Percentiles rank a stretch among this genome's conserved stretches.
Conservation (phyloP, 2,113 vertebrate species). For the Petroica traversi region DNA sequence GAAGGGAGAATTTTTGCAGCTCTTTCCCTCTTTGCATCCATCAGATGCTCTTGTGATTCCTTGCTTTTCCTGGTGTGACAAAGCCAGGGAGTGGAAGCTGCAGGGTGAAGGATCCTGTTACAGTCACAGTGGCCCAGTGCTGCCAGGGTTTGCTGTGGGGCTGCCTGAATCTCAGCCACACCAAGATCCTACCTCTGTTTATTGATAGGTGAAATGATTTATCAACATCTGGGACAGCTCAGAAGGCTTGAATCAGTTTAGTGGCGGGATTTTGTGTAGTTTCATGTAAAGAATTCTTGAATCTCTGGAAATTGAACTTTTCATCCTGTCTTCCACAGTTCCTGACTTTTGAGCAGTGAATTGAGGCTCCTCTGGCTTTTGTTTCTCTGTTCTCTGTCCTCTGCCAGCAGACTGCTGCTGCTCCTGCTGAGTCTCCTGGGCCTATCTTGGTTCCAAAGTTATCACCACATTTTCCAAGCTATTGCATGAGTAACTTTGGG, state of each 20-base stretch:
- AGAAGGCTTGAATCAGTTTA: neutral
- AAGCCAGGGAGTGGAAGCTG: neutral
- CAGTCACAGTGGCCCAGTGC: neutral
- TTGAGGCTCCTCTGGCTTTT: neutral
- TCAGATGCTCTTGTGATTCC: neutral
- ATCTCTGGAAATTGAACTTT: neutral
- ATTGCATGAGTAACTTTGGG: neutral
- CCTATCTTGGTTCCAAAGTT: neutral
- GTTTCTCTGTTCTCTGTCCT: neutral
- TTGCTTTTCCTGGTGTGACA: neutral
- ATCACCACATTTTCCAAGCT: neutral
- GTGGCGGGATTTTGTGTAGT: neutral
- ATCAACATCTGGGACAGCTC: neutral
- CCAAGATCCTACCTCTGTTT: accelerated
- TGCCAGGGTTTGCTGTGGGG: neutral
- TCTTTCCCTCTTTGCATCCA: neutral
- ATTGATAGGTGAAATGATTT: neutral
- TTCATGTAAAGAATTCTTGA: neutral
- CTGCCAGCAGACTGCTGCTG: neutral
- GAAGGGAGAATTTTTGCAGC: neutral
- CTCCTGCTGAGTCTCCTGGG: neutral
- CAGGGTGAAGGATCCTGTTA: neutral
- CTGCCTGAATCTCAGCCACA: neutral
- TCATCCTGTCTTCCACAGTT: neutral
- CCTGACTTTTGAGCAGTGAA: neutral